Evolutionary conservation across 2,113 vertebrate genomes (phyloP).

Genomic region (Cynocephalus volans): DNA sequence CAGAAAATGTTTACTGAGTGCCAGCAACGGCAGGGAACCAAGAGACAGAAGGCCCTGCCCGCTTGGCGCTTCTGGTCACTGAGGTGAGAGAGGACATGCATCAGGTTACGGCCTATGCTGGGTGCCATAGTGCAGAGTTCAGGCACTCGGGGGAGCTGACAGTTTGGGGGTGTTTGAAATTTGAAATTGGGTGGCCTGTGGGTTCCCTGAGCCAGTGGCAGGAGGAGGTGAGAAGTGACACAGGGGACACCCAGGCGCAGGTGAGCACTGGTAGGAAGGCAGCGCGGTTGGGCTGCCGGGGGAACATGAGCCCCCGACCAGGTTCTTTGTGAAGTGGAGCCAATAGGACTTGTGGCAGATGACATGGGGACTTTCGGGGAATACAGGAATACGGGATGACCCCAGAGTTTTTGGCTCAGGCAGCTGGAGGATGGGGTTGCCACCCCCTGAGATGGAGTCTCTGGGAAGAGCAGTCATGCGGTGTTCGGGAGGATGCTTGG

Average conservation of each 20-base stretch:
- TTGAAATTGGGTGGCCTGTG: not conserved
- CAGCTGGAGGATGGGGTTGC: no score
- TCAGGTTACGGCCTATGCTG: no score
- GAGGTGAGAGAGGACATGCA: no score
- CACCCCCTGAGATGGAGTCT: fast-evolving
- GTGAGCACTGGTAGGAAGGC: not conserved
- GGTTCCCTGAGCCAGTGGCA: not conserved
- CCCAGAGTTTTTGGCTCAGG: not conserved
- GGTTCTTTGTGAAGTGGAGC: not conserved
- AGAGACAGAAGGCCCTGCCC: not conserved
- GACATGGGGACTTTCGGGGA: not conserved
- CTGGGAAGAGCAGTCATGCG: not conserved
- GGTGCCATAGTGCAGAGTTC: not conserved
- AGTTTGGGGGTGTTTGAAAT: not conserved
- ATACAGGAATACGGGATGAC: no score
- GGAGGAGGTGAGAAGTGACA: not conserved
- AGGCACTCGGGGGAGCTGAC: not conserved
- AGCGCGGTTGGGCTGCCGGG: not conserved
- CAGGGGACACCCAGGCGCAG: not conserved
- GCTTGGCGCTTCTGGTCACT: not conserved
- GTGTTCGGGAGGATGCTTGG: no score
- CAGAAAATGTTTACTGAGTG: not conserved
- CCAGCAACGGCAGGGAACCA: not conserved
- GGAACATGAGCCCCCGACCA: not conserved
- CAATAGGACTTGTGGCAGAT: not conserved